phyloP scores from a whole-genome alignment of 2,888 invertebrate genomes.

The Cremastinae sp. region DNA sequence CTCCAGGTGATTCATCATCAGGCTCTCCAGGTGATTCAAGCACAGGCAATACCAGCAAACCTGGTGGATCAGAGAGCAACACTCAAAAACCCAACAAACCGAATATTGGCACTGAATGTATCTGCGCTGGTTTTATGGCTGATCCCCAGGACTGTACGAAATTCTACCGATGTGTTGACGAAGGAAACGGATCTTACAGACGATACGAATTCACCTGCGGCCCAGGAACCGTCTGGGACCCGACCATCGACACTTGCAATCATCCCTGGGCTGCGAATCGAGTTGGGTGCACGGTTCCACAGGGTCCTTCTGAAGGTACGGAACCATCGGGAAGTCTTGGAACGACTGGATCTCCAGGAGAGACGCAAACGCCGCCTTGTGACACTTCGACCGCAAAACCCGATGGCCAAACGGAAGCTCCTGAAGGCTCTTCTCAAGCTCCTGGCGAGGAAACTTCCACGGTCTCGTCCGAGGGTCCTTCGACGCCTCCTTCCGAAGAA shows the following conservation, averaged over 20 bases:
- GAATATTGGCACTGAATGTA: slow-evolving; percentile 68
- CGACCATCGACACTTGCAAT: slow-evolving; percentile 83
- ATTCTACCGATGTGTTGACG: slow-evolving; percentile 80
- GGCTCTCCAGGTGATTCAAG: too few relatives aligned
- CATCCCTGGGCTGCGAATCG: slow-evolving; percentile 79
- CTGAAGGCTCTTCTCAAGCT: neutral
- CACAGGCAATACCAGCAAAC: too few relatives aligned
- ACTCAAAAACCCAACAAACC: slow-evolving; percentile 31
- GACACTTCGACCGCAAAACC: too few relatives aligned
- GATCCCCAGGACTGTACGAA: slow-evolving; percentile 78
- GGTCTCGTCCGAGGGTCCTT: neutral
- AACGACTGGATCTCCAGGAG: neutral
- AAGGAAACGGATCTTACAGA: slow-evolving; percentile 79
- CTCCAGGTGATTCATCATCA: too few relatives aligned
- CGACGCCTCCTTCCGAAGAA: neutral
- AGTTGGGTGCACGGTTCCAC: slow-evolving; percentile 10
- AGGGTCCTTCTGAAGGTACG: slow-evolving; percentile 36
- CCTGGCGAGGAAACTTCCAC: neutral
- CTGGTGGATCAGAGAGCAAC: slow-evolving; percentile 30
- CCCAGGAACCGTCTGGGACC: slow-evolving; percentile 83
- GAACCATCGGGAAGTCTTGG: neutral
- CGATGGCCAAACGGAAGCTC: too few relatives aligned
- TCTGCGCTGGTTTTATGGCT: slow-evolving; percentile 79
- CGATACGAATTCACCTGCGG: slow-evolving; percentile 83
- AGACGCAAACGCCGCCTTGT: neutral